Percentiles rank a stretch among this genome's conserved stretches.
These are phyloP conservation scores for Agapornis canus DNA, from an alignment of 2,797 vertebrate species.

Conservation along the genomic window DNA sequence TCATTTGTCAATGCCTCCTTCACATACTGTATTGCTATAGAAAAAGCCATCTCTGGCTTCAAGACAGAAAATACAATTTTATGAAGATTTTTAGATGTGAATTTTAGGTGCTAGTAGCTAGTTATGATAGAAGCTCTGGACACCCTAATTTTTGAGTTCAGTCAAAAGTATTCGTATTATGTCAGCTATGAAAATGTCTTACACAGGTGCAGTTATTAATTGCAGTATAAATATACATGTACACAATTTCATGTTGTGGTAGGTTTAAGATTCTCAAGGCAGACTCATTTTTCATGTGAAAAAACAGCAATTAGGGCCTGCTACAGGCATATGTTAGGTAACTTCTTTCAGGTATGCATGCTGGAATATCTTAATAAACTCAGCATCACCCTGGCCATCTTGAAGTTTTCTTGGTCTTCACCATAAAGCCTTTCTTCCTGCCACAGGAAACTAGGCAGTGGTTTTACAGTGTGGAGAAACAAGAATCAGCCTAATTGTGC, in stretches of 20 bases:
- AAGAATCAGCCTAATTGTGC: neutral
- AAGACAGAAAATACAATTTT: neutral
- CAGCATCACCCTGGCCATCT: neutral
- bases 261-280: neutral
- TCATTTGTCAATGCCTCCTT: neutral
- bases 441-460: neutral
- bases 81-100: neutral
- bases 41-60: slow-evolving; percentile 34
- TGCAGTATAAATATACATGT: neutral
- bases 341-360: neutral
- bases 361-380: neutral
- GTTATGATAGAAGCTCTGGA: neutral
- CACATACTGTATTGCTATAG: neutral
- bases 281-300: neutral
- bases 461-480: neutral
- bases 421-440: neutral
- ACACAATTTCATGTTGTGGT: neutral
- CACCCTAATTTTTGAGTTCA: neutral
- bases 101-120: neutral
- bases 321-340: rapidly evolving
- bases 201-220: neutral
- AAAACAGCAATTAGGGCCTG: neutral
- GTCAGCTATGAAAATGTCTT: neutral
- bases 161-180: neutral
- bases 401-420: neutral